These are phyloP conservation scores for Petrocephalus sullivani DNA, from an alignment of 2,797 vertebrate genomes.

Conservation along the genomic window DNA sequence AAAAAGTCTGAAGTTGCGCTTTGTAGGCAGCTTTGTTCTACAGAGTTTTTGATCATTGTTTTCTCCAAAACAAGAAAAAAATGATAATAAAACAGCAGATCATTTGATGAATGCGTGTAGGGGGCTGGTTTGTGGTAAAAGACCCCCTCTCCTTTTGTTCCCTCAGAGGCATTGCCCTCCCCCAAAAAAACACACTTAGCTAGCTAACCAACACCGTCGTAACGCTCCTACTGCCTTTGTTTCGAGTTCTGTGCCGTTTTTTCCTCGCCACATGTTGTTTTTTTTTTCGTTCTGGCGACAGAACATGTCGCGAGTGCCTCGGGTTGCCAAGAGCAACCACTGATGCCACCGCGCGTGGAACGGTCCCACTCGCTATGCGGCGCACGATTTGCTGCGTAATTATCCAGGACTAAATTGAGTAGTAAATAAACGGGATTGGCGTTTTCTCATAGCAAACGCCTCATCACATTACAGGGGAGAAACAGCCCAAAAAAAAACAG, in stretches of 20 bases:
- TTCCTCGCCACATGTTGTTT: neutral
- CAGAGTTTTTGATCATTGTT: slow-evolving; percentile 17
- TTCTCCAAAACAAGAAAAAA: slow-evolving; percentile 14
- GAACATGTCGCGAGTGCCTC: neutral
- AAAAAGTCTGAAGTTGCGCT: neutral
- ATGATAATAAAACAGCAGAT: neutral
- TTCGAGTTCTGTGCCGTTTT: neutral
- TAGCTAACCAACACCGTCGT: neutral
- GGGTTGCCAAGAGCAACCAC: slow-evolving; percentile 8
- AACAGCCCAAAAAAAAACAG: neutral
- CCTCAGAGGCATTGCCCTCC: neutral
- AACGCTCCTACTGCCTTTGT: neutral
- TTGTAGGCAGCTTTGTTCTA: slow-evolving; percentile 9
- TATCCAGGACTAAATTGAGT: neutral
- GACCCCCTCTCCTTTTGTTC: slow-evolving; percentile 2
- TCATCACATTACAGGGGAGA: neutral
- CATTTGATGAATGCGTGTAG: slow-evolving; percentile 9
- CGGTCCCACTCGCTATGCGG: neutral
- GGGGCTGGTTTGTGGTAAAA: neutral
- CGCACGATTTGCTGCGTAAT: neutral
- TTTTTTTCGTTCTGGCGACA: neutral
- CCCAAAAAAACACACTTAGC: neutral
- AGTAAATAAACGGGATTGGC: neutral
- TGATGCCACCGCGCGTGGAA: neutral
- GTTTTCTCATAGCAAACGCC: neutral